These are phyloP conservation scores for Trachymyrmex septentrionalis DNA, from an alignment of 1,140 invertebrate species.

Conservation along the genomic window DNA sequence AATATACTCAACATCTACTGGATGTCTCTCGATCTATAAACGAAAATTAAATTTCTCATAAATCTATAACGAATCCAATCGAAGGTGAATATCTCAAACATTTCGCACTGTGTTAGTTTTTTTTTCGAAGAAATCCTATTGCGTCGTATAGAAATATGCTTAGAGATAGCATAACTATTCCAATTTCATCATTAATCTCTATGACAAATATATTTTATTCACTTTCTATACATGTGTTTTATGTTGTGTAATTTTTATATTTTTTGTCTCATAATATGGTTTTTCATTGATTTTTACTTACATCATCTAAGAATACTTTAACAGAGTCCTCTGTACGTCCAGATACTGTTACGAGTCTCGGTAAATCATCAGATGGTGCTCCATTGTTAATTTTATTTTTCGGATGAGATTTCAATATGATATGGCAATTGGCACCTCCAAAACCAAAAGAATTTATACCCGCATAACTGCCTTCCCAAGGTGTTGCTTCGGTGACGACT, in stretches of 20 bases:
- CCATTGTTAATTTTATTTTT: constrained; percentile 87
- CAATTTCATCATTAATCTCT: not conserved
- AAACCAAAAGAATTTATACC: constrained; percentile 90
- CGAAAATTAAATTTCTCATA: constrained; percentile 10
- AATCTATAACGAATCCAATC: not conserved
- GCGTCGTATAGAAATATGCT: not conserved
- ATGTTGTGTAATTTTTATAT: constrained; percentile 1
- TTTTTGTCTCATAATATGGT: not conserved
- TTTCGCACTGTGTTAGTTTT: not conserved
- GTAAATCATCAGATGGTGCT: constrained; percentile 86
- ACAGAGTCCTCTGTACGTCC: constrained; percentile 92
- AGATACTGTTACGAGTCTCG: constrained; percentile 89
- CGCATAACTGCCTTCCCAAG: constrained; percentile 88
- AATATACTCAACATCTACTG: constrained; percentile 88
- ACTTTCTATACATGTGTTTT: not conserved
- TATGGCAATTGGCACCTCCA: constrained; percentile 90
- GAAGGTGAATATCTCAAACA: not conserved
- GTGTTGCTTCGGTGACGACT: constrained; percentile 89
- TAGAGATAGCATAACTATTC: not conserved
- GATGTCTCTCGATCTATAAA: constrained; percentile 84
- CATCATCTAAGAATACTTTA: constrained; percentile 89
- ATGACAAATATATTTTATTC: not conserved
- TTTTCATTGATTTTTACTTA: constrained; percentile 78
- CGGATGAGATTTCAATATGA: constrained; percentile 88
- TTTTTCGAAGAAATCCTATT: not conserved